phyloP scores from a whole-genome alignment of 30 jellyfish, hydroid and myxozoan genomes.

The Pseudorhiza aurosa region DNA sequence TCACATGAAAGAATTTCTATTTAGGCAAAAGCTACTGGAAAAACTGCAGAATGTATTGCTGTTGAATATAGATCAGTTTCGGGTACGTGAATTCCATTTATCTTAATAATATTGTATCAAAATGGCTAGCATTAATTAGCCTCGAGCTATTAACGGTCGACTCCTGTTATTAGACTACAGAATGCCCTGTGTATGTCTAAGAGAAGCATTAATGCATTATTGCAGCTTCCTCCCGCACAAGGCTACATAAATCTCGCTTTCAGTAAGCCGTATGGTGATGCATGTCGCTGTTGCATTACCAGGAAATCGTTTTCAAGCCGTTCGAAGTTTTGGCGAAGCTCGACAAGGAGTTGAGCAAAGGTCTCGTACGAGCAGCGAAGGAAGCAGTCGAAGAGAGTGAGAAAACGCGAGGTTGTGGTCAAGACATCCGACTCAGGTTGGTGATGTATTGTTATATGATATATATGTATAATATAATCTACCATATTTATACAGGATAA shows the following conservation, averaged over 20 bases:
- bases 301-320: constrained; percentile 61
- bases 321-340: constrained; percentile 40
- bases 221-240: too few relatives aligned
- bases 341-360: constrained; percentile 2
- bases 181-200: too few relatives aligned
- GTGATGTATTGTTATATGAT: neutral
- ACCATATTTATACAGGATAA: too few relatives aligned
- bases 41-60: constrained; percentile 42
- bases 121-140: too few relatives aligned
- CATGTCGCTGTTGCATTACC: too few relatives aligned
- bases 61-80: constrained; percentile 51
- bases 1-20: neutral
- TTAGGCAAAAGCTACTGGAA: constrained; percentile 22
- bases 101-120: too few relatives aligned
- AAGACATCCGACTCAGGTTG: constrained; percentile 46
- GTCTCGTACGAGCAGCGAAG: constrained; percentile 24
- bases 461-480: too few relatives aligned
- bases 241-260: too few relatives aligned
- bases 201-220: too few relatives aligned
- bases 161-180: neutral
- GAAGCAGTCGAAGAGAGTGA: constrained; percentile 41
- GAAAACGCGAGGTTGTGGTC: constrained; percentile 57
- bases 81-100: neutral
- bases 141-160: neutral
- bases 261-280: too few relatives aligned